phyloP scores from a whole-genome alignment of 1,140 invertebrate genomes.

The Kradibia gibbosae region DNA sequence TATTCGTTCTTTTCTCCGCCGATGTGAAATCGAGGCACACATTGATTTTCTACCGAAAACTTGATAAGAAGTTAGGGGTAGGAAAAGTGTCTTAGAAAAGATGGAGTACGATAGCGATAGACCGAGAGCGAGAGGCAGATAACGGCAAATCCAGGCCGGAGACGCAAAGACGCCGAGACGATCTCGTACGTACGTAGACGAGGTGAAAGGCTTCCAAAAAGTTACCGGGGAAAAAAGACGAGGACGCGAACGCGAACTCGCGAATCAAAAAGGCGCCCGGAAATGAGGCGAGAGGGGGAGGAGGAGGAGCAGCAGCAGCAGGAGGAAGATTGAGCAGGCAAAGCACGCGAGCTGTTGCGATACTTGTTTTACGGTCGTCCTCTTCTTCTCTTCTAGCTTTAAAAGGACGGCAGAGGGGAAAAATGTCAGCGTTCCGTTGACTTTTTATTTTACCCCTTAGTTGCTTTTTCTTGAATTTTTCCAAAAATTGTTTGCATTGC shows the following conservation, averaged over 20 bases:
- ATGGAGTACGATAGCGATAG: background rate
- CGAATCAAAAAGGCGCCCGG: background rate
- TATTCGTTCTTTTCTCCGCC: background rate
- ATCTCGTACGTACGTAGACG: background rate
- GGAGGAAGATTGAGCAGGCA: conserved; percentile 40
- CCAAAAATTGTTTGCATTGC: conserved; percentile 24
- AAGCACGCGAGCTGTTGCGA: conserved; percentile 35
- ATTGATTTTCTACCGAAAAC: conserved; percentile 46
- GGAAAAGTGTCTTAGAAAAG: conserved; percentile 28
- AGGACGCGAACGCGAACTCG: background rate
- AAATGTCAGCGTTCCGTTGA: background rate
- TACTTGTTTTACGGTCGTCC: conserved; percentile 38
- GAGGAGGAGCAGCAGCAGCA: too few relatives aligned
- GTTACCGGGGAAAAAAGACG: background rate
- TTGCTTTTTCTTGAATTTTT: conserved; percentile 34
- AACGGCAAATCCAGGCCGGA: conserved; percentile 33
- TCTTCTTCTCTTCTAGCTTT: background rate
- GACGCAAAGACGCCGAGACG: background rate
- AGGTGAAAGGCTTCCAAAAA: conserved; percentile 25
- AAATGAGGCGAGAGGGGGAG: background rate
- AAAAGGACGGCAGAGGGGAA: background rate
- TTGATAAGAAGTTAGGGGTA: conserved; percentile 40
- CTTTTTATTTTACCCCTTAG: conserved; percentile 19
- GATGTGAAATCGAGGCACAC: conserved; percentile 28
- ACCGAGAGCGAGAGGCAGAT: background rate